Evolutionary conservation across 2,888 invertebrate genomes (phyloP), one percentile per base, ranked within the genome.

Genomic region (Cheiracanthium punctorium): DNA sequence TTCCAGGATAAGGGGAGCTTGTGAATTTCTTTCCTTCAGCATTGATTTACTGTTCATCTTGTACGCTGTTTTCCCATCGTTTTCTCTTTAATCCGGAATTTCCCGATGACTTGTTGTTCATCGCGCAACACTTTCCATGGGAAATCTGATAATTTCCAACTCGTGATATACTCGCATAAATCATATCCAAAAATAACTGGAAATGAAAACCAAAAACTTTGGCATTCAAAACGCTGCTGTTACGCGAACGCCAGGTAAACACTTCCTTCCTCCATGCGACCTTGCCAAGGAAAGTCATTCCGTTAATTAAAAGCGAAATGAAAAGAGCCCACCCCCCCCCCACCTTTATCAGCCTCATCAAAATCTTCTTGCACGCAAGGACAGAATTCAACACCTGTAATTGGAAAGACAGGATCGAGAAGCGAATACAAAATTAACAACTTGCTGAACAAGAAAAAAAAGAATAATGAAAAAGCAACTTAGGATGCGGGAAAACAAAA

Each of bases 211-310:
- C 58, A 4, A n/a, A n/a, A n/a, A n/a, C 1, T 58, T 58, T 58
- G 24, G 20, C 58, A 58, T 58, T 24, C 24, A 24, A 4, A n/a
- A n/a, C n/a, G n/a, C 12, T 58, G 20, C 58, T 7, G 12, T 2
- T 58, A 24, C 24, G 24, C 58, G 58, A 58, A 24, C 24, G 7
- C 24, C 24, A 24, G 17, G 58, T 58, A 58, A 24, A 58, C 12
- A 58, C 58, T 58, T 58, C 43, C 43, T 48, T 48, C 58, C 58
- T 58, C 24, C 24, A 17, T 17, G 5, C 58, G 58, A 58, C 58
- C 58, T 58, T 58, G 58, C 58, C 58, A 58, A 58, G 58, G 58
- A 58, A 58, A 58, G 24, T 58, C 58, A 58, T 2, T 58, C 24
- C 58, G 58, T 24, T 24, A 58, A 58, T 58, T 58, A 58, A 58